phyloP scores from a whole-genome alignment of 2,797 vertebrate species.

The Taeniopygia guttata region DNA sequence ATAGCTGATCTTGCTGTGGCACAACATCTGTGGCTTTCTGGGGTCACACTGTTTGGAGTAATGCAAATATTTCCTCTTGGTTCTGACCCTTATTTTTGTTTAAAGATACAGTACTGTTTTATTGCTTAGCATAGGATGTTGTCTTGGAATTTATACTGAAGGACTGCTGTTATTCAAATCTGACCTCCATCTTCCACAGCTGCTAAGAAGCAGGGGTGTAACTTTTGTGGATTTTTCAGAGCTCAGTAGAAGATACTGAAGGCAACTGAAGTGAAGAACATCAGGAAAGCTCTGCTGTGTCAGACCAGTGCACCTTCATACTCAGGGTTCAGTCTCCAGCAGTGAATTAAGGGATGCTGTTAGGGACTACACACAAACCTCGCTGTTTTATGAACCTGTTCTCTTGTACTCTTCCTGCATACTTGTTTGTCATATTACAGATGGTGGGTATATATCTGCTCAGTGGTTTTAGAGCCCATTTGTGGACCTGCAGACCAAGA shows the following conservation, averaged over 20 bases:
- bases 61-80: background rate
- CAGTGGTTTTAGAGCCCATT: background rate
- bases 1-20: conserved; percentile 40
- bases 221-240: background rate
- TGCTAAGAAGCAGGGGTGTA: background rate
- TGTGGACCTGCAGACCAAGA: background rate
- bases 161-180: background rate
- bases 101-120: background rate
- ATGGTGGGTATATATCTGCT: background rate
- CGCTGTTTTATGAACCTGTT: background rate
- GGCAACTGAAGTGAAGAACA: background rate
- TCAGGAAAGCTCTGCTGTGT: background rate
- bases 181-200: background rate
- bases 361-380: background rate
- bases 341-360: background rate
- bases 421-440: background rate
- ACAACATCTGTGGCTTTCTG: conserved; percentile 31
- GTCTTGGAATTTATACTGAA: background rate
- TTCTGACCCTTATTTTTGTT: background rate
- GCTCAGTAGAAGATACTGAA: background rate
- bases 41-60: background rate
- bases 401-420: background rate
- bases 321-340: accelerated
- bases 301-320: background rate
- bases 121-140: background rate